Evolutionary conservation across 2,113 vertebrate species (phyloP), one percentile per base, ranked within the genome.

Genomic region (Cygnus buccinator): DNA sequence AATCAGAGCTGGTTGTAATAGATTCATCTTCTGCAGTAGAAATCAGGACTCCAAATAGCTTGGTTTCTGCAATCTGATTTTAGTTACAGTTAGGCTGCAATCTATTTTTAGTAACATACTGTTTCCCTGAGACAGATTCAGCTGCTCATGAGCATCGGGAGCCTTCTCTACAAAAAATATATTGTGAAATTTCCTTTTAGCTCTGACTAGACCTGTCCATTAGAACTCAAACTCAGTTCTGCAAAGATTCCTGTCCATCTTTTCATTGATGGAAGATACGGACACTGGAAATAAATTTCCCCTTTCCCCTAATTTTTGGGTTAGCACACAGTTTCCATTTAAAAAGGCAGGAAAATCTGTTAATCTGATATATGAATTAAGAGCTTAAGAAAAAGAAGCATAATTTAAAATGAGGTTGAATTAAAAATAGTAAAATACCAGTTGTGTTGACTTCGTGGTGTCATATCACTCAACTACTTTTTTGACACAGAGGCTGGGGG

Each of bases 61-160:
- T 62, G 75, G 74, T 93, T 96, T 95, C 92, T 95, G 92, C 91
- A 94, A 90, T 97, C 94, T 94, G 90, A 93, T 94, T 97, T 97
- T 96, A 97, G 97, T 97, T 98, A 97, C 97, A 97, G 95, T 98
- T 97, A 88, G 95, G 94, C 61, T 92, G 92, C 81, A 35, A 50
- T 93, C 95, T 98, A 98, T 98, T 98, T 98, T 98, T 98, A 98
- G 97, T 73, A 97, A 96, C 96, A 97, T 97, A 98, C 97, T 97
- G 92, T 97, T 97, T 98, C 94, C 94, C 95, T 3, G 22, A 97
- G 96, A 97, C 96, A 93, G 95, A 97, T 93, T 97, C 61, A 54
- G 96, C 97, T 98, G 95, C 94, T 98, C 93, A 97, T 98, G 98
- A 98, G 96, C 97, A 96, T 85, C 78, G 80, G 71, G 95, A 97